Conservation (phyloP, 2,797 vertebrate genomes). For the Thunnus albacares region DNA sequence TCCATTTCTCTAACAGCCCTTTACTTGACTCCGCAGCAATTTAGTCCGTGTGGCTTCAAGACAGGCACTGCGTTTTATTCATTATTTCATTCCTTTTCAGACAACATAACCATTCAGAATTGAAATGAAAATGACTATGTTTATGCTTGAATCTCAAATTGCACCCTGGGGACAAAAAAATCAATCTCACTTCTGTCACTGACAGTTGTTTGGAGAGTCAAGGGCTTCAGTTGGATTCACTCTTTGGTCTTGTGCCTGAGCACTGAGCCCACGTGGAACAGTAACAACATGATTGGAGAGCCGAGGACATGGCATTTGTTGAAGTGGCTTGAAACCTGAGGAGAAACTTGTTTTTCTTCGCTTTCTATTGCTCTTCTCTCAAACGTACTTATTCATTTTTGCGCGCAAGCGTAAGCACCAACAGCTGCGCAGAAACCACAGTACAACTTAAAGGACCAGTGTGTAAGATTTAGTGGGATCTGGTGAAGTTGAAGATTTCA, state of each 20-base stretch:
- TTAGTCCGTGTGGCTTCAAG: conserved; percentile 32
- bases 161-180: conserved; percentile 65
- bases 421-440: neutral
- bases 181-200: conserved; percentile 62
- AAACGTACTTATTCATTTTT: neutral
- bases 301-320: conserved; percentile 31
- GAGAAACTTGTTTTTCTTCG: neutral
- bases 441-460: too few species aligned
- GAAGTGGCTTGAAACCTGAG: conserved; percentile 6
- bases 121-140: conserved; percentile 67
- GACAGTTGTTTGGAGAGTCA: conserved; percentile 58
- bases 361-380: conserved; percentile 8
- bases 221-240: conserved; percentile 49
- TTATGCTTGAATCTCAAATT: conserved; percentile 68
- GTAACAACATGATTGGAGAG: conserved; percentile 21
- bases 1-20: conserved; percentile 56
- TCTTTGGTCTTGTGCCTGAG: conserved; percentile 34
- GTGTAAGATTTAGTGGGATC: too few species aligned
- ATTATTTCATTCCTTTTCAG: conserved; percentile 61
- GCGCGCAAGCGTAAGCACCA: neutral
- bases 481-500: too few species aligned
- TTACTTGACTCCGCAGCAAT: conserved; percentile 58
- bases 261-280: conserved; percentile 12
- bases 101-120: conserved; percentile 59
- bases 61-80: conserved; percentile 60